Percentiles rank a stretch among this genome's conserved stretches.
phyloP scores from a whole-genome alignment of 2,888 invertebrate species.

The Cyclophora albipunctata region DNA sequence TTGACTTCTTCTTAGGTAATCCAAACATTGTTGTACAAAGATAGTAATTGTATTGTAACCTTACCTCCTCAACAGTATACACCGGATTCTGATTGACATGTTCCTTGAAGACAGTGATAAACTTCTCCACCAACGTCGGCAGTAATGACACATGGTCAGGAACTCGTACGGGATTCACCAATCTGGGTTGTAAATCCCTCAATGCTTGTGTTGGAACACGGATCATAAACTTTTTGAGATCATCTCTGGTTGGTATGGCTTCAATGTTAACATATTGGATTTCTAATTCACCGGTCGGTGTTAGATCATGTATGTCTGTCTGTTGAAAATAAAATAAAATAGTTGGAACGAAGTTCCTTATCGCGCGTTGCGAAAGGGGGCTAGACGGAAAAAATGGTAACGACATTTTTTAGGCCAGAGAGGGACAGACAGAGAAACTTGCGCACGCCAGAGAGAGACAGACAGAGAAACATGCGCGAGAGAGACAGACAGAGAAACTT shows the following conservation, averaged over 20 bases:
- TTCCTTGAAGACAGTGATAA: conserved; percentile 87
- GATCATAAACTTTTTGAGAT: conserved; percentile 78
- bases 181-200: conserved; percentile 77
- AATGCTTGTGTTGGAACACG: conserved; percentile 87
- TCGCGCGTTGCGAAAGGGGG: too few relatives aligned
- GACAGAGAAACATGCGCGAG: too few relatives aligned
- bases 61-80: conserved; percentile 75
- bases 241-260: conserved; percentile 78
- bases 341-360: too few relatives aligned
- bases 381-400: too few relatives aligned
- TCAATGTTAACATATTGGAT: conserved; percentile 88
- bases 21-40: too few relatives aligned
- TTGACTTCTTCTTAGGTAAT: too few relatives aligned
- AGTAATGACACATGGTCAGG: conserved; percentile 65
- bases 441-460: too few relatives aligned
- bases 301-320: conserved; percentile 82
- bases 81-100: conserved; percentile 82
- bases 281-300: conserved; percentile 80
- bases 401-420: too few relatives aligned
- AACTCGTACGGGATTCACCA: conserved; percentile 42
- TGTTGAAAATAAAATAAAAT: conserved; percentile 29
- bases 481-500: too few relatives aligned
- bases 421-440: too few relatives aligned
- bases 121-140: conserved; percentile 87
- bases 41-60: neutral